Evolutionary conservation across 2,797 vertebrate genomes (phyloP).

Genomic region (Glossophaga mutica): DNA sequence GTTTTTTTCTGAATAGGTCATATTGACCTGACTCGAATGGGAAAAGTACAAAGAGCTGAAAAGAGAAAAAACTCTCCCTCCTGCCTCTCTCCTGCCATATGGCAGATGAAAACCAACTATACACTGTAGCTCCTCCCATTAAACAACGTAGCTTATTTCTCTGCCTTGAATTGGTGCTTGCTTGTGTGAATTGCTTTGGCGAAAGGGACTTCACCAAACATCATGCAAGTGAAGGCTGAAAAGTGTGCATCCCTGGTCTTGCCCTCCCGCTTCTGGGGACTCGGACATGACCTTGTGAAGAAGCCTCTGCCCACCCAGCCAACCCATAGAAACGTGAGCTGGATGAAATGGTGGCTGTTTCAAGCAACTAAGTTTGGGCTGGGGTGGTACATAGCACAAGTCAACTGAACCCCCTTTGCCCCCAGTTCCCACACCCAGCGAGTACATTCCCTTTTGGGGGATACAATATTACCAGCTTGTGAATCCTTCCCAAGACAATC

Average conservation of each 20-base stretch:
- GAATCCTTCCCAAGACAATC: background rate
- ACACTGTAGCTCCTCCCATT: background rate
- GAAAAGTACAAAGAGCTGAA: background rate
- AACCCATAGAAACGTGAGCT: background rate
- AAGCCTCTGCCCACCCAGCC: too few relatives aligned
- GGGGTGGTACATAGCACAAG: background rate
- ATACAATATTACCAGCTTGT: background rate
- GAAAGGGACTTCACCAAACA: background rate
- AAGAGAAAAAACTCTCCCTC: background rate
- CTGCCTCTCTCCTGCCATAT: too few relatives aligned
- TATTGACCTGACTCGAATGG: background rate
- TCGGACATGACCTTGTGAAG: background rate
- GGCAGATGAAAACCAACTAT: background rate
- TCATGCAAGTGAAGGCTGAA: background rate
- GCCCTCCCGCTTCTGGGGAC: background rate
- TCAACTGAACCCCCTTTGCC: background rate
- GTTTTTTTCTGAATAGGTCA: background rate
- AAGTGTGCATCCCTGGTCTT: background rate
- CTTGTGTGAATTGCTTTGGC: background rate
- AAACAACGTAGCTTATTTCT: background rate
- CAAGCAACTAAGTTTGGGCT: background rate
- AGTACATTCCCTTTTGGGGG: background rate
- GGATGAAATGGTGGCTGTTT: background rate
- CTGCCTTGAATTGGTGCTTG: background rate
- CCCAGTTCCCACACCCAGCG: background rate